These are phyloP conservation scores for Zaprionus obscuricornis DNA, from an alignment of 2,888 invertebrate species.

Conservation along the genomic window DNA sequence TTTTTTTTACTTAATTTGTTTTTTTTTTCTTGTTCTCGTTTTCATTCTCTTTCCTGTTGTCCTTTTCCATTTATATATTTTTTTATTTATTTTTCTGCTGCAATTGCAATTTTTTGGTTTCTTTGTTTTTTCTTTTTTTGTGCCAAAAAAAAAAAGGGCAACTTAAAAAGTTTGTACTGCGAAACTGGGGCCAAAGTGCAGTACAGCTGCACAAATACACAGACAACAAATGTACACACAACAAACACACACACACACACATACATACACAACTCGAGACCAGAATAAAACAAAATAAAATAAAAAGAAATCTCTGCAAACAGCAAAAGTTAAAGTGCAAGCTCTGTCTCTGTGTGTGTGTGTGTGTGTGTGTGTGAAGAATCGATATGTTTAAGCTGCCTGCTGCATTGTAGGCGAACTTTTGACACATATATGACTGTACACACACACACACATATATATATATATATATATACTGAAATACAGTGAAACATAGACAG, in stretches of 20 bases:
- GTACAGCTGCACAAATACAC: constrained; percentile 38
- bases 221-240: constrained; percentile 15
- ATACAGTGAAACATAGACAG: neutral
- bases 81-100: neutral
- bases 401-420: constrained; percentile 61
- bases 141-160: constrained; percentile 46
- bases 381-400: constrained; percentile 69
- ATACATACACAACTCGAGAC: constrained; percentile 2
- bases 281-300: too few species aligned
- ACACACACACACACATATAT: constrained; percentile 32
- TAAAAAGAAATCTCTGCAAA: constrained; percentile 65
- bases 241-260: constrained; percentile 9
- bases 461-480: neutral
- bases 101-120: too few species aligned
- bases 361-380: constrained; percentile 32
- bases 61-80: constrained; percentile 11
- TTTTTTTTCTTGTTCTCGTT: constrained; percentile 6
- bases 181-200: constrained; percentile 44
- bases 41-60: neutral
- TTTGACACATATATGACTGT: constrained; percentile 52
- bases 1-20: too few species aligned
- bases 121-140: neutral
- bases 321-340: constrained; percentile 69
- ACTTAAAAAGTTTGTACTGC: constrained; percentile 60
- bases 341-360: constrained; percentile 32